Evolutionary conservation across 2,113 vertebrate species (phyloP).

Genomic region (Myanophis thanlyinensis): DNA sequence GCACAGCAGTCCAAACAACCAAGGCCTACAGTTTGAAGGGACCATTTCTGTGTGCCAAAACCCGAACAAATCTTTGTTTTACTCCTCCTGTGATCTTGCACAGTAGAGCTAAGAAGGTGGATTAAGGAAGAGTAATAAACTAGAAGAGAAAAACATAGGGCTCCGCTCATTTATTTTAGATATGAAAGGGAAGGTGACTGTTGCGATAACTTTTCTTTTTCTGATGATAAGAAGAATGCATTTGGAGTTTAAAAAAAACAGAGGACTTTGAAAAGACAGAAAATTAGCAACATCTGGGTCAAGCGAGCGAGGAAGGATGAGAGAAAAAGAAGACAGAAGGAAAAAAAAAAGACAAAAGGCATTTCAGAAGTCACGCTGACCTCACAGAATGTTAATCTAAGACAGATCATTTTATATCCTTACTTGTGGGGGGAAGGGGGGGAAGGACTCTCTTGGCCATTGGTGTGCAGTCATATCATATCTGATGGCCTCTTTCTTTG

Average conservation of each 20-base stretch:
- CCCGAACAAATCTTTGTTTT: conserved; percentile 45
- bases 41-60: conserved; percentile 46
- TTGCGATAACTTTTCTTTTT: conserved; percentile 23
- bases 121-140: conserved; percentile 59
- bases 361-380: conserved; percentile 60
- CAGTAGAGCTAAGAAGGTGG: conserved; percentile 59
- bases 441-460: conserved; percentile 24
- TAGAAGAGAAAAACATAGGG: conserved; percentile 3
- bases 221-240: conserved; percentile 60
- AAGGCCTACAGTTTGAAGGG: conserved; percentile 45
- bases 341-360: conserved; percentile 44
- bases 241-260: conserved; percentile 68
- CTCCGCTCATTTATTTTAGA: conserved; percentile 61
- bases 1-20: conserved; percentile 48
- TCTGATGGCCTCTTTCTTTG: neutral
- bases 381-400: conserved; percentile 40
- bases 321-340: neutral
- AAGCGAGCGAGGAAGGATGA: conserved; percentile 59
- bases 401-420: conserved; percentile 2
- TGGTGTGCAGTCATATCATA: neutral
- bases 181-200: conserved; percentile 63
- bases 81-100: conserved; percentile 57
- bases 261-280: conserved; percentile 71
- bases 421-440: conserved; percentile 20
- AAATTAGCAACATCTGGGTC: conserved; percentile 74